Conservation (phyloP, 2,113 vertebrate genomes). For the Saguinus midas region DNA sequence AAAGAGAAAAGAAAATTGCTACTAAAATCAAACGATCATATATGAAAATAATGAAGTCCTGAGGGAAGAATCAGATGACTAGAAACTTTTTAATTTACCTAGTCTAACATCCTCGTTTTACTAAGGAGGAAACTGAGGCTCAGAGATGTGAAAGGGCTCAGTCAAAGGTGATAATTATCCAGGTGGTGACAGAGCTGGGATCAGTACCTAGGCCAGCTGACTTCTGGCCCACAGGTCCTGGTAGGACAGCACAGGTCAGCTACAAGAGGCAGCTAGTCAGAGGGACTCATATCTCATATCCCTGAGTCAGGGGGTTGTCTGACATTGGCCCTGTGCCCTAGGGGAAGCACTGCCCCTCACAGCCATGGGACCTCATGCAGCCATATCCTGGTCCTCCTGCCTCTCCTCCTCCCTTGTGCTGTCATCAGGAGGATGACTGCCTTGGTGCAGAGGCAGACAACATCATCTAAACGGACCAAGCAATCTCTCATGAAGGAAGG, state of each 20-base stretch:
- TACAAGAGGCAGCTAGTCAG: neutral
- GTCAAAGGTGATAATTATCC: neutral
- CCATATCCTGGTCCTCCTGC: neutral
- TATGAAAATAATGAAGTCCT: neutral
- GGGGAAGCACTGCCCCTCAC: neutral
- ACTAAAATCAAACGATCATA: neutral
- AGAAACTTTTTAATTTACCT: neutral
- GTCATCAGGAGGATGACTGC: neutral
- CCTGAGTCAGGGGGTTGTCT: neutral
- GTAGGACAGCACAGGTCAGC: too few relatives aligned
- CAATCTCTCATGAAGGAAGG: neutral
- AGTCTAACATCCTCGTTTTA: neutral
- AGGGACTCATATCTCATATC: neutral
- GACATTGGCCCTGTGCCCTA: neutral
- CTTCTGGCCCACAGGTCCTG: neutral
- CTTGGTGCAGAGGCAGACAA: neutral
- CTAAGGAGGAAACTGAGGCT: neutral
- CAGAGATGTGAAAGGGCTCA: neutral
- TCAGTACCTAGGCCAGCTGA: neutral
- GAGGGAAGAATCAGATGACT: neutral
- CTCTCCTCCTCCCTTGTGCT: neutral
- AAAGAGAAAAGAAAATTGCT: too few relatives aligned
- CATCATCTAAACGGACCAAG: neutral
- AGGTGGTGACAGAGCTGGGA: neutral
- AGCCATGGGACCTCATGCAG: neutral